Evolutionary conservation across 1,140 invertebrate species (phyloP).

Genomic region (Linepithema humile): DNA sequence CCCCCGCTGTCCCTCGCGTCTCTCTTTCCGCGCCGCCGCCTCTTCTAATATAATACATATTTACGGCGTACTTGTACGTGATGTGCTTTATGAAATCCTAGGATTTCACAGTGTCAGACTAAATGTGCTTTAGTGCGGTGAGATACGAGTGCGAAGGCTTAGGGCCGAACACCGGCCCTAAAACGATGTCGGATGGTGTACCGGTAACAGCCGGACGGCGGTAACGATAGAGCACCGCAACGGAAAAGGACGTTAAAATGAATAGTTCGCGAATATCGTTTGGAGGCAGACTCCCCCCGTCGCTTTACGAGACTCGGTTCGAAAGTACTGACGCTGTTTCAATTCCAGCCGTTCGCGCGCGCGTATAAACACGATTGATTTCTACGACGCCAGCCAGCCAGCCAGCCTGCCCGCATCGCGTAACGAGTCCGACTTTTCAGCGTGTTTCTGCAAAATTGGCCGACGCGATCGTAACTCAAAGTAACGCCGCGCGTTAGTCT

Average conservation of each 20-base stretch:
- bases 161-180: background rate
- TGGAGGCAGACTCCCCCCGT: background rate
- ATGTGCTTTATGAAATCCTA: constrained; percentile 55
- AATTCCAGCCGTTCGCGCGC: constrained; percentile 36
- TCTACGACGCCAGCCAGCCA: constrained; percentile 29
- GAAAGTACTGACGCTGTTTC: constrained; percentile 40
- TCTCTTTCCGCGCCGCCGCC: too few species aligned
- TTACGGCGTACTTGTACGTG: constrained; percentile 32
- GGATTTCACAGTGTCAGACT: constrained; percentile 56
- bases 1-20: background rate
- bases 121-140: constrained; percentile 57
- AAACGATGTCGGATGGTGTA: constrained; percentile 7
- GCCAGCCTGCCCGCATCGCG: constrained; percentile 15
- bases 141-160: constrained; percentile 47
- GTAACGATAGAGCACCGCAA: constrained; percentile 17
- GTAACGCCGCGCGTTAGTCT: constrained; percentile 2
- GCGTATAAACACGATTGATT: constrained; percentile 63
- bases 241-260: constrained; percentile 35
- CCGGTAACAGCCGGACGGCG: constrained; percentile 21
- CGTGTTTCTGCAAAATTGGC: constrained; percentile 56
- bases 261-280: constrained; percentile 50
- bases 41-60: constrained; percentile 38
- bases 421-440: constrained; percentile 60
- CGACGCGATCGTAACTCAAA: constrained; percentile 32
- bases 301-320: constrained; percentile 30